Evolutionary conservation across 1,140 invertebrate species (phyloP).

Genomic region (Drosophila hydei): DNA sequence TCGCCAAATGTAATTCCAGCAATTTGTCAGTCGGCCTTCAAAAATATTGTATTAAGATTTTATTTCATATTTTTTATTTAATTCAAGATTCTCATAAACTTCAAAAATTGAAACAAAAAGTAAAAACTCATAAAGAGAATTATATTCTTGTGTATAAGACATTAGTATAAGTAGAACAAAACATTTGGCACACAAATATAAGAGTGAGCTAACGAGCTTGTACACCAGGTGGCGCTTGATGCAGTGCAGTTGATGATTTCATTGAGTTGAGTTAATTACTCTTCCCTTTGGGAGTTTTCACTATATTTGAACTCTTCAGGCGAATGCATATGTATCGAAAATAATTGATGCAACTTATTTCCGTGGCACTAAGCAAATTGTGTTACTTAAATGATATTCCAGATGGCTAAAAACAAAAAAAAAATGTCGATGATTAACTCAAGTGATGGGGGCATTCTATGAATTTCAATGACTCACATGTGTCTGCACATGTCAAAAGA

Average conservation of each 20-base stretch:
- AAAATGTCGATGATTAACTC: not conserved
- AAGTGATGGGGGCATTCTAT: conserved; percentile 17
- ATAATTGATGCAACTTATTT: too few relatives aligned
- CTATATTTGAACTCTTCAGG: too few relatives aligned
- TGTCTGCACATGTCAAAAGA: conserved; percentile 28
- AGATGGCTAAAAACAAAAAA: not conserved
- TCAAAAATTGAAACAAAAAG: too few relatives aligned
- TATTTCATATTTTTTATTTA: not conserved
- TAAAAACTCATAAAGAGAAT: too few relatives aligned
- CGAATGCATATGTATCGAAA: too few relatives aligned
- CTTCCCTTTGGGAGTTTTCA: not conserved
- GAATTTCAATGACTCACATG: conserved; percentile 34
- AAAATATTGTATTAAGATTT: not conserved
- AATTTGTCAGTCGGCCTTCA: not conserved
- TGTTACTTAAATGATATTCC: not conserved
- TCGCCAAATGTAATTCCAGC: not conserved
- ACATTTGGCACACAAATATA: too few relatives aligned
- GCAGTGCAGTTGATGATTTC: too few relatives aligned
- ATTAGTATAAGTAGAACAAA: too few relatives aligned
- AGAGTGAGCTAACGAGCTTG: too few relatives aligned
- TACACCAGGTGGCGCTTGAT: too few relatives aligned
- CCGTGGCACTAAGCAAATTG: not conserved
- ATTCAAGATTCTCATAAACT: too few relatives aligned
- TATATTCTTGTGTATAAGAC: too few relatives aligned
- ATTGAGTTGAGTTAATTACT: not conserved